Conservation (phyloP, 2,113 vertebrate genomes). For the Caracal caracal region DNA sequence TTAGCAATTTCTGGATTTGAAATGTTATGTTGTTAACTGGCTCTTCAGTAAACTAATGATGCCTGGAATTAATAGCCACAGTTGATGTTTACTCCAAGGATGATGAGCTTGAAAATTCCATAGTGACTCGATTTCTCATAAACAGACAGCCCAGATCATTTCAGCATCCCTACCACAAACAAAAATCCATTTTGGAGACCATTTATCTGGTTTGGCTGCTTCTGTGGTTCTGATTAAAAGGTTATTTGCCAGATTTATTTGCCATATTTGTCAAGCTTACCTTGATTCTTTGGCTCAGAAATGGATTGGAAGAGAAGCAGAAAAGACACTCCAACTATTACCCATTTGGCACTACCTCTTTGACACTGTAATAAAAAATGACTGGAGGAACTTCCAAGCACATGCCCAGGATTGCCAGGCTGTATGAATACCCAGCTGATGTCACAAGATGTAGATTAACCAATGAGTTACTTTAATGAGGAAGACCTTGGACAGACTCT, state of each 20-base stretch:
- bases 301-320: constrained; percentile 16
- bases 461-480: neutral
- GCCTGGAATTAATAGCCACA: constrained; percentile 40
- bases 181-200: constrained; percentile 5
- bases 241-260: constrained; percentile 28
- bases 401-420: neutral
- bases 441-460: constrained; percentile 36
- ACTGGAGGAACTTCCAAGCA: constrained; percentile 21
- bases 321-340: constrained; percentile 53
- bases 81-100: constrained; percentile 36
- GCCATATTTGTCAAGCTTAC: constrained; percentile 3
- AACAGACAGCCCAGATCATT: constrained; percentile 29
- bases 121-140: constrained; percentile 33
- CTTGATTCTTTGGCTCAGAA: constrained; percentile 49
- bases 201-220: constrained; percentile 45
- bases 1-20: constrained; percentile 52
- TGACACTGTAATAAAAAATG: constrained; percentile 40
- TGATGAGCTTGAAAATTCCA: constrained; percentile 15
- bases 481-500: constrained; percentile 17
- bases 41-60: constrained; percentile 56
- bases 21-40: neutral
- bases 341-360: constrained; percentile 47
- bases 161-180: neutral
- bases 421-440: neutral
- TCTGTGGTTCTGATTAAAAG: constrained; percentile 21